Evolutionary conservation across 2,113 vertebrate genomes (phyloP).

Genomic region (Thamnophis sirtalis): DNA sequence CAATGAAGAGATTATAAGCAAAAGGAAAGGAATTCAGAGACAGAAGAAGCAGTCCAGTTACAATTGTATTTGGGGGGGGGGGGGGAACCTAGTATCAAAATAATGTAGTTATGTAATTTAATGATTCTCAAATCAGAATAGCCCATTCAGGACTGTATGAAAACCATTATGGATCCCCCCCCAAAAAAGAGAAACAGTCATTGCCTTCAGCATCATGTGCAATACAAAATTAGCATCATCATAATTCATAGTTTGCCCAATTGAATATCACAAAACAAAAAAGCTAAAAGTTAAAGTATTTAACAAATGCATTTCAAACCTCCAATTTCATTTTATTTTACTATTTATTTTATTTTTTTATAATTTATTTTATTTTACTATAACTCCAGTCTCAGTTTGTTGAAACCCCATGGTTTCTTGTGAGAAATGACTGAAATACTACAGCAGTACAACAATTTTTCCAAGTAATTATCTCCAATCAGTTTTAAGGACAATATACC

Average conservation of each 20-base stretch:
- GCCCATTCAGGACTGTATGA: not conserved
- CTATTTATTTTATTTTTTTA: no score
- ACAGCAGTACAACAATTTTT: not conserved
- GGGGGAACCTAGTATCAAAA: not conserved
- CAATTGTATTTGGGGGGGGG: no score
- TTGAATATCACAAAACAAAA: not conserved
- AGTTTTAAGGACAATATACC: not conserved
- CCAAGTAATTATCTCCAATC: not conserved
- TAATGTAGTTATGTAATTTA: not conserved
- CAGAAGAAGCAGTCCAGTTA: not conserved
- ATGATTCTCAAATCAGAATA: not conserved
- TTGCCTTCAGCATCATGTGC: not conserved
- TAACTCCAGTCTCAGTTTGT: no score
- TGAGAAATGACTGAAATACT: not conserved
- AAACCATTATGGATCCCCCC: not conserved
- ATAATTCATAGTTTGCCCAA: not conserved
- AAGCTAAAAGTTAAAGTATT: not conserved
- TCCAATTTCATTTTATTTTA: not conserved
- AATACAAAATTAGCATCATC: not conserved
- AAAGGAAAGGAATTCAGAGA: not conserved
- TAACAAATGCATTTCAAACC: not conserved
- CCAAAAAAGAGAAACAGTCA: not conserved
- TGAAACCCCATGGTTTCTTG: not conserved
- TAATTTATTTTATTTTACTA: not conserved
- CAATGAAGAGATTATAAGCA: not conserved